Base-by-base conservation (phyloP, 2,797 vertebrate genomes). In the Muraenolepis orangiensis region DNA sequence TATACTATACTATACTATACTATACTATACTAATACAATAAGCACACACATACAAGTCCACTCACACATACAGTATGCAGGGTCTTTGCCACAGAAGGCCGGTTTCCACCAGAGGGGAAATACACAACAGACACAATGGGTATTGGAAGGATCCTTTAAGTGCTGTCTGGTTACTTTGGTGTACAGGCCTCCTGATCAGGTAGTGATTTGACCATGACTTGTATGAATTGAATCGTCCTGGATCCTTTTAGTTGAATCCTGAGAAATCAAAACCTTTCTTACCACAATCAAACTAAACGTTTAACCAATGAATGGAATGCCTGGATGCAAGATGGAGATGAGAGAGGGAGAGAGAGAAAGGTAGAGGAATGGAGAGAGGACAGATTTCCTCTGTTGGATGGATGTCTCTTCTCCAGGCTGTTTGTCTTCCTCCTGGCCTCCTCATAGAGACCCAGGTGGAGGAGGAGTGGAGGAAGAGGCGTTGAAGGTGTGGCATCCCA, bases 311-410 rank as follows among this genome's bases (percentile, higher is more conserved):
- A 79, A 80, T 77, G 74, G 72, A 32, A 79, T 71, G 74, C 78
- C 73, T 72, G 77, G 73, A 79, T 69, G 70, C 40, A 46, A 67
- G 77, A 42, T 36, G 79, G 76, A 82, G 81, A 80, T 82, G 77
- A 84, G 34, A 72, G 76, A 78, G 70, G n/a, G n/a, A n/a, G n/a
- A n/a, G n/a, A n/a, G 77, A 84, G 34, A 72, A 75, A 78, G 70
- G 29, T 28, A 76, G 70, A 76, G 51, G 16, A 5, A n/a, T 23
- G 81, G 77, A 70, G 69, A 73, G 78, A 80, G 78, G 82, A 80
- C 78, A 75, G 80, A 89, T 86, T 90, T 91, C 90, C 86, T 85
- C 57, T 74, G 12, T 82, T 82, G 91, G 91, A 93, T 80, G 26
- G 82, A 93, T 90, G 77, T 82, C 78, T 85, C 73, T 74, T 74